Percentiles rank a stretch among this genome's conserved stretches.
Conservation (phyloP, 2,797 vertebrate species). For the Ctenosaura bakeri region DNA sequence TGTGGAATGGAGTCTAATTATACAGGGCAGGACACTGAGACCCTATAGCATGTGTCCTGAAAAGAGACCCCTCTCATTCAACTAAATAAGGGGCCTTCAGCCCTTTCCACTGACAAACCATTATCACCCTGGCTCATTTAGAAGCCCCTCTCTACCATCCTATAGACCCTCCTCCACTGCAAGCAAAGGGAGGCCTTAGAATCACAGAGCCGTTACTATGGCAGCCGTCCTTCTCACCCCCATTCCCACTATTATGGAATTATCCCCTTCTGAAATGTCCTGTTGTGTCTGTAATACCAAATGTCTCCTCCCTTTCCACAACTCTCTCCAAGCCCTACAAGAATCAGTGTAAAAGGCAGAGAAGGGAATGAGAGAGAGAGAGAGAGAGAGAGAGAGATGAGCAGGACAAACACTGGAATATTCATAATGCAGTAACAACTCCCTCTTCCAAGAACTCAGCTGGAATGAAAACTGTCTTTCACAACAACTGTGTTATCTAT, state of each 20-base stretch:
- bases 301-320: conserved; percentile 60
- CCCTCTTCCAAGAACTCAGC: conserved; percentile 65
- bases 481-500: conserved; percentile 58
- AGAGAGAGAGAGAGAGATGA: conserved; percentile 39
- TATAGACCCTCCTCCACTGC: conserved; percentile 82
- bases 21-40: conserved; percentile 78
- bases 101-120: conserved; percentile 80
- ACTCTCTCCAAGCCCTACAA: conserved; percentile 67
- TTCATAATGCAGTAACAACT: conserved; percentile 69
- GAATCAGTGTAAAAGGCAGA: conserved; percentile 60
- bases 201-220: conserved; percentile 85
- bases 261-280: conserved; percentile 77
- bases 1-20: conserved; percentile 78
- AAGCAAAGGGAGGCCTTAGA: conserved; percentile 67
- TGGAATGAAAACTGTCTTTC: conserved; percentile 74
- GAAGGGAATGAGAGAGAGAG: conserved; percentile 35
- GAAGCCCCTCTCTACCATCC: conserved; percentile 77
- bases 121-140: conserved; percentile 83
- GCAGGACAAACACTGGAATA: conserved; percentile 72
- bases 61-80: conserved; percentile 78
- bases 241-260: conserved; percentile 69
- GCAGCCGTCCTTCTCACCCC: conserved; percentile 77
- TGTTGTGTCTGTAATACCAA: conserved; percentile 76
- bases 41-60: conserved; percentile 78
- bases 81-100: conserved; percentile 77